A percentile compares a stretch with the other conserved stretches of the same genome.
These are phyloP conservation scores for Excalfactoria chinensis DNA, from an alignment of 2,113 vertebrate genomes.

Conservation along the genomic window DNA sequence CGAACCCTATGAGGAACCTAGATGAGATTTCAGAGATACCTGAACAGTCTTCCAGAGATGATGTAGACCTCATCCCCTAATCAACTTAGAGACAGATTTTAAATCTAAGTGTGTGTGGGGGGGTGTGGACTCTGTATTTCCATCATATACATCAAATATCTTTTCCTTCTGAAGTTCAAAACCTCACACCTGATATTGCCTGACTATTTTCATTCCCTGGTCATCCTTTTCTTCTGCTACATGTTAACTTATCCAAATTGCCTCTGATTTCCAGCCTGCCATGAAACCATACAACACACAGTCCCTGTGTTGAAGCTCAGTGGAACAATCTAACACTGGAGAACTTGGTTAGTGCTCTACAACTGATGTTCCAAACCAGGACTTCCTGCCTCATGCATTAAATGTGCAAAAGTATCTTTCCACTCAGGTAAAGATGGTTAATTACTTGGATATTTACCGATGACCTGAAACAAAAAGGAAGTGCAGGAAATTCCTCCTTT, in stretches of 20 bases:
- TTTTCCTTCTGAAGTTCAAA: background rate
- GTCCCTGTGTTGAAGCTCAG: accelerated
- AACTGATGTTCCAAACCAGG: too few species aligned
- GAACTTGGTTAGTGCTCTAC: background rate
- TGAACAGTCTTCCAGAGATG: too few species aligned
- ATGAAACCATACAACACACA: accelerated
- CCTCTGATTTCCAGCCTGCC: background rate
- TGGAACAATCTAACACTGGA: accelerated
- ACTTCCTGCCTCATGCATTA: too few species aligned
- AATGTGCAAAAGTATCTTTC: accelerated
- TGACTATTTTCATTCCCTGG: background rate
- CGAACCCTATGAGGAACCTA: background rate
- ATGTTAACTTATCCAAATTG: background rate
- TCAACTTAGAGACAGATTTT: background rate
- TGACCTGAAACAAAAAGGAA: accelerated
- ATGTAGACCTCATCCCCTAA: background rate
- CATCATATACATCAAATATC: background rate
- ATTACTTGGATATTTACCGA: background rate
- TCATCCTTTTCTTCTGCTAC: background rate
- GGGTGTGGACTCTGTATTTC: background rate
- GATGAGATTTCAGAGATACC: background rate
- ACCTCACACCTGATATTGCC: background rate
- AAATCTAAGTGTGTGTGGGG: background rate
- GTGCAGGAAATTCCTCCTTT: too few species aligned
- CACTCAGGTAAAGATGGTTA: background rate